Evolutionary conservation across 1,140 invertebrate species (phyloP).

Genomic region (Ericerus pela): DNA sequence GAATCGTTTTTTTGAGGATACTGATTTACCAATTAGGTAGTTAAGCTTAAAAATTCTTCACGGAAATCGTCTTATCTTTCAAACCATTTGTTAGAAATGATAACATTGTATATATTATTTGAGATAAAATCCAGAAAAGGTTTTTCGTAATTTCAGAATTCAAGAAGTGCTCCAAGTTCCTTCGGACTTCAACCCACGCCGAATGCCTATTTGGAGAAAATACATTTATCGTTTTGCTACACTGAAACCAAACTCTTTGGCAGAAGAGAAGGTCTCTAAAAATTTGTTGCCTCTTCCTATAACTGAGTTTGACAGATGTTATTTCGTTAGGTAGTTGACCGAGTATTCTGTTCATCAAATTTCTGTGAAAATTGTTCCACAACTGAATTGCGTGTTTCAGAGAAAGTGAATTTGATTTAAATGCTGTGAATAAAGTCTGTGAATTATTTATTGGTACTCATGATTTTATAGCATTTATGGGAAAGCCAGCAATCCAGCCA

Average conservation of each 20-base stretch:
- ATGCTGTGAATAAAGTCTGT: constrained; percentile 13
- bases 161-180: constrained; percentile 14
- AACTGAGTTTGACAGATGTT: constrained; percentile 16
- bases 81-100: not conserved
- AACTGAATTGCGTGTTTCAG: constrained; percentile 10
- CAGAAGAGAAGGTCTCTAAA: not conserved
- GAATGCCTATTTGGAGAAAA: constrained; percentile 16
- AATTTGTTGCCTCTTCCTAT: constrained; percentile 17
- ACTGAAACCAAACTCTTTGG: constrained; percentile 7
- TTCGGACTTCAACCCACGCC: constrained; percentile 16
- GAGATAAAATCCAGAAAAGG: too few relatives aligned
- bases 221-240: constrained; percentile 20
- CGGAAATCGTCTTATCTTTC: not conserved
- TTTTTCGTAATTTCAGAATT: constrained; percentile 9
- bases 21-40: constrained; percentile 18
- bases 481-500: not conserved
- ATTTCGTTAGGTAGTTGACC: constrained; percentile 16
- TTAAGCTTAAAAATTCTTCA: not conserved
- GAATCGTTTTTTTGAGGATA: constrained; percentile 16
- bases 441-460: constrained; percentile 18
- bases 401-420: constrained; percentile 10
- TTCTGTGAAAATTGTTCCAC: not conserved
- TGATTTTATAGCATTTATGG: constrained; percentile 19
- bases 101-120: too few relatives aligned
- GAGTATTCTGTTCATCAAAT: not conserved